Base-by-base conservation (phyloP, 1,140 invertebrate genomes). In the Trichoplusia ni region DNA sequence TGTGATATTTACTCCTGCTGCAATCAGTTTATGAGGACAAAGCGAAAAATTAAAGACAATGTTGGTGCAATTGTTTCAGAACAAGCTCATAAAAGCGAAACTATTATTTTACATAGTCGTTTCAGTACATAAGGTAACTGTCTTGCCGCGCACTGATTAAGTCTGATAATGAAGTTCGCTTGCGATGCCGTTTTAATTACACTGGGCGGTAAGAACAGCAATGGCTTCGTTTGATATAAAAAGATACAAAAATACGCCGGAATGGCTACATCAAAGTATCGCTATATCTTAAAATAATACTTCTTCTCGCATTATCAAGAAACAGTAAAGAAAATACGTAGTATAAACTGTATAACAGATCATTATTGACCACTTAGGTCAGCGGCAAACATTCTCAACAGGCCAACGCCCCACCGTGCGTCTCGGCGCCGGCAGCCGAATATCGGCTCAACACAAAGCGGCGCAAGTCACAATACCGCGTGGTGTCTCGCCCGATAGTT, bases 311-410 rank as follows among this genome's bases (percentile, higher is more conserved):
- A 68, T 62, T 75, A 75, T 66, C 67, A 53, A 71, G 49, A 76
- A 79, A 73, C 71, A 71, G 73, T 66, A 76, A 71, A 63, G 67
- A 81, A 84, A 70, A 74, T 77, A 81, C 65, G 49, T 65, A 77
- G 75, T 81, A 78, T 81, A 79, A 74, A 79, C 73, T 70, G 73
- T 80, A 86, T 81, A 86, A 84, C 78, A 85, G 79, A 86, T 88
- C 84, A 88, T 85, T 86, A 88, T 81, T 86, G 82, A 84, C 83
- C 85, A 86, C 84, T 86, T 81, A 79, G 84, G 81, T 86, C 84
- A 84, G 82, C 82, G 76, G 81, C 78, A 83, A 84, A 90, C 86
- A 90, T 88, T 90, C 85, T 86, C 75, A 68, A 79, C 81, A 81
- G 84, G 84, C 75, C 85, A 86, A 82, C 85, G 84, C 79, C 81